Percentiles rank a stretch among this genome's conserved stretches.
These are phyloP conservation scores for Patagioenas fasciata DNA, from an alignment of 2,113 vertebrate genomes.

Conservation along the genomic window DNA sequence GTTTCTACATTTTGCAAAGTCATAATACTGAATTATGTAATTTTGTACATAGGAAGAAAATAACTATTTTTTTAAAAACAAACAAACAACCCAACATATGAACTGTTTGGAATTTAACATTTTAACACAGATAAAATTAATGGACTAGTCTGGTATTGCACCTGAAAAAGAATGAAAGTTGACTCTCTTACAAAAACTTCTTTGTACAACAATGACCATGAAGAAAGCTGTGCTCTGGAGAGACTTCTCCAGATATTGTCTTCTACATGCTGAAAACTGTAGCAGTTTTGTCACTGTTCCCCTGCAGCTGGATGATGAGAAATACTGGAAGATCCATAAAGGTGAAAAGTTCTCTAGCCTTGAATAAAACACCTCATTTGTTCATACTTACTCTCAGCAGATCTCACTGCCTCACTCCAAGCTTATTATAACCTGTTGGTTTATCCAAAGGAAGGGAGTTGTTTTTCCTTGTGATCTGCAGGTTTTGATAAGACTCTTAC, in stretches of 20 bases:
- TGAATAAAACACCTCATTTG: neutral
- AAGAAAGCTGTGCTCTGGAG: neutral
- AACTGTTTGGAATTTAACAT: neutral
- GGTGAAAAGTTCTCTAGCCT: neutral
- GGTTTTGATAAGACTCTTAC: neutral
- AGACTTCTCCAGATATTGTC: neutral
- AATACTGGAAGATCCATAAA: neutral
- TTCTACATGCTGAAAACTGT: neutral
- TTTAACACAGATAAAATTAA: neutral
- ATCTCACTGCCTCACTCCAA: neutral
- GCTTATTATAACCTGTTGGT: neutral
- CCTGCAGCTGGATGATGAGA: neutral
- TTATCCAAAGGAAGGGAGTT: neutral
- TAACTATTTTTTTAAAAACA: neutral
- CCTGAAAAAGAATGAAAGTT: neutral
- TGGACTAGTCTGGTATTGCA: neutral
- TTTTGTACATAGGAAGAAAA: neutral
- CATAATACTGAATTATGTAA: neutral
- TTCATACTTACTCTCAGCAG: neutral
- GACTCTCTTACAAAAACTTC: neutral
- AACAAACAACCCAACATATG: too few species aligned
- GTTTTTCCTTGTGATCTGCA: neutral
- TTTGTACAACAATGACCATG: neutral
- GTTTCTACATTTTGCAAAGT: neutral
- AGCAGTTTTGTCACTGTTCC: neutral